Evolutionary conservation across 2,888 invertebrate genomes (phyloP).

Genomic region (Microplitis deprimator): DNA sequence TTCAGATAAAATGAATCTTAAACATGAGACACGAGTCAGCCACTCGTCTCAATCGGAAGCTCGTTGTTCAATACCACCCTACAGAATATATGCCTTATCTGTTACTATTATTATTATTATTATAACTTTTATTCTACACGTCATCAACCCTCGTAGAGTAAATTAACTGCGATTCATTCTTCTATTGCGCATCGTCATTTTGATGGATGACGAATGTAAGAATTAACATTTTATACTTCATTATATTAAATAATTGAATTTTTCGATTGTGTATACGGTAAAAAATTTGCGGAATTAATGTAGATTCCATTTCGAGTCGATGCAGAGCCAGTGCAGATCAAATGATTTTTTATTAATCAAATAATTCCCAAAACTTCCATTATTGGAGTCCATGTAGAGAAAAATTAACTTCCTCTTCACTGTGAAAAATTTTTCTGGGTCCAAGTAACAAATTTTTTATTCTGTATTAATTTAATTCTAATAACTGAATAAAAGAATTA

Average conservation of each 20-base stretch:
- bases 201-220: neutral
- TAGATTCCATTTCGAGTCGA: too few relatives aligned
- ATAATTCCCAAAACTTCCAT: too few relatives aligned
- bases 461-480: too few relatives aligned
- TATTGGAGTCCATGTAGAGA: too few relatives aligned
- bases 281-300: too few relatives aligned
- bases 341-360: too few relatives aligned
- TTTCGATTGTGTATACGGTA: too few relatives aligned
- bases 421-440: too few relatives aligned
- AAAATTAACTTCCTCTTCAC: too few relatives aligned
- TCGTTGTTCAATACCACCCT: slow-evolving; percentile 19
- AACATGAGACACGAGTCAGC: slow-evolving; percentile 25
- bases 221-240: neutral
- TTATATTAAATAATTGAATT: neutral
- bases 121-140: neutral
- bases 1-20: slow-evolving; percentile 34
- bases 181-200: slow-evolving; percentile 27
- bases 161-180: slow-evolving; percentile 60
- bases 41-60: slow-evolving; percentile 30
- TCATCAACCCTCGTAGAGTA: slow-evolving; percentile 13
- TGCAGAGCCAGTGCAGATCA: too few relatives aligned
- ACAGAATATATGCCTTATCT: neutral
- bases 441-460: too few relatives aligned
- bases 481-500: neutral
- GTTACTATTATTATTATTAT: neutral